Evolutionary conservation across 2,113 vertebrate genomes (phyloP), one percentile per base, ranked within the genome.

Genomic region (Calypte anna): DNA sequence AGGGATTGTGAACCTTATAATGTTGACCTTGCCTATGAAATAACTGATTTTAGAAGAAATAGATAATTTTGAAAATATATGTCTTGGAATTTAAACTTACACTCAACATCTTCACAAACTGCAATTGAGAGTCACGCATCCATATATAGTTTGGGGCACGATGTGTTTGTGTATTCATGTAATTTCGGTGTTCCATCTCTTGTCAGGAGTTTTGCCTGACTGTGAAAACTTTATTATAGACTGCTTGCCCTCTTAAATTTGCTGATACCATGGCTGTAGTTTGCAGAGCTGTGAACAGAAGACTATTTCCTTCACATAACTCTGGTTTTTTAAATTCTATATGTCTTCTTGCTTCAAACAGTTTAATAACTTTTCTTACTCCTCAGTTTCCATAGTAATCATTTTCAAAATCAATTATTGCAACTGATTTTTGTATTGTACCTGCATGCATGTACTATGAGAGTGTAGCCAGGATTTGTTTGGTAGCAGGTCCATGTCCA

Each of bases 121-220:
- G 36, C 43, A 77, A 31, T 3, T 18, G 51, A 46, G 85, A 67
- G 11, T 76, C 69, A 72, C 54, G 53, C 10, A 21, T 67, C 82
- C 54, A 14, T 48, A 48, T 43, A 53, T 13, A 72, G 48, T 72
- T 86, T 73, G 21, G 31, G 61, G 23, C 12, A 62, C 25, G 25
- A 54, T 2, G 2, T 0, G 0, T 12, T 0, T 12, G 5, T 62
- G 14, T 38, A 43, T 78, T 78, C 58, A 78, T 64, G 44, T 64
- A 40, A 82, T 59, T 69, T 74, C n/a, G 62, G 50, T 38, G 19
- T 25, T 48, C 24, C 66, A 58, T 22, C 54, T 91, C 75, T 59
- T 55, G n/a, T 59, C 38, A 84, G 61, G 48, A 74, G 31, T 75
- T 72, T 70, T 74, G 16, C 12, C 18, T 81, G 51, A 22, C 43